Evolutionary conservation across 2,113 vertebrate genomes (phyloP).

Genomic region (Perca schrenkii): DNA sequence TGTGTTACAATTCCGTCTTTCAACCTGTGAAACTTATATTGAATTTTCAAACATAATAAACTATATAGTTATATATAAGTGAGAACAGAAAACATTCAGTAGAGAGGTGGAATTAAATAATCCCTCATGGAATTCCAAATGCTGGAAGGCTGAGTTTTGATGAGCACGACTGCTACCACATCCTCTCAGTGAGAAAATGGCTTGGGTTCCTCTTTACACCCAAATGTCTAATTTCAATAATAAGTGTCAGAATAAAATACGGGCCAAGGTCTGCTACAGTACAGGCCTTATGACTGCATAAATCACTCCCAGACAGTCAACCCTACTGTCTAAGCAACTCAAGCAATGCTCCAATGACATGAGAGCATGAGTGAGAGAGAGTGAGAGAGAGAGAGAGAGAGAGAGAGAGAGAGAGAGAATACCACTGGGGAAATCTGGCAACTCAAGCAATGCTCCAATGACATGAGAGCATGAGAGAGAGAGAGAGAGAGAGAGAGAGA

Average conservation of each 20-base stretch:
- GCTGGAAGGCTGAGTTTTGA: conserved; percentile 40
- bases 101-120: conserved; percentile 63
- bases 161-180: conserved; percentile 49
- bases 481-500: conserved; percentile 1
- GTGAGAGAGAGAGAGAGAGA: conserved; percentile 27
- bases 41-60: conserved; percentile 66
- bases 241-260: conserved; percentile 88
- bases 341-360: conserved; percentile 79
- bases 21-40: conserved; percentile 49
- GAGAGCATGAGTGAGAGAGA: conserved; percentile 65
- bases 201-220: conserved; percentile 63
- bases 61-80: conserved; percentile 10
- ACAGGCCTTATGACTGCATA: conserved; percentile 85
- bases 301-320: conserved; percentile 85
- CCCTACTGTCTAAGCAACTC: conserved; percentile 79
- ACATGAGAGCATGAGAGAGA: background rate
- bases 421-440: no score
- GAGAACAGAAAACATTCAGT: conserved; percentile 53
- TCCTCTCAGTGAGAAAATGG: conserved; percentile 38
- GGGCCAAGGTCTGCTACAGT: conserved; percentile 77
- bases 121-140: conserved; percentile 50
- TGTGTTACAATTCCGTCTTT: conserved; percentile 35
- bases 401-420: background rate
- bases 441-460: no score
- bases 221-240: conserved; percentile 88